A percentile compares a stretch with the other conserved stretches of the same genome.
These are phyloP conservation scores for Triplophysa bombifrons DNA, from an alignment of 2,797 vertebrate genomes.

Conservation along the genomic window DNA sequence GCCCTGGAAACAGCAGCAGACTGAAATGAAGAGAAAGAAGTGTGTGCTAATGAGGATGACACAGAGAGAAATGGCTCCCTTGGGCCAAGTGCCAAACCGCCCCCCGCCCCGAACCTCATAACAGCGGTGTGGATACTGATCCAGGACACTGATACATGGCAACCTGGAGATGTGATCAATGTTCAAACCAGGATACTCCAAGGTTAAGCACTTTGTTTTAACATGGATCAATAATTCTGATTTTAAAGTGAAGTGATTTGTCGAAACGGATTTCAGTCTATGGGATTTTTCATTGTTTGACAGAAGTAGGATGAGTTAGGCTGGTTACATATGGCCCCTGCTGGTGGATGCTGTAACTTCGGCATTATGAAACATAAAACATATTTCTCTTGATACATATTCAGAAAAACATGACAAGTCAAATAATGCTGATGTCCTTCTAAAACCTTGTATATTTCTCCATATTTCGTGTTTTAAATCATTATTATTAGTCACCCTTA, in stretches of 20 bases:
- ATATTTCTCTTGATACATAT: too few relatives aligned
- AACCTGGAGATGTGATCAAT: slow-evolving; percentile 16
- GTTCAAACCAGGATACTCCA: neutral
- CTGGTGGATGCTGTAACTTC: neutral
- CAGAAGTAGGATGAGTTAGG: neutral
- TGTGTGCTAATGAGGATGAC: slow-evolving; percentile 62
- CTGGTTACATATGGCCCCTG: neutral
- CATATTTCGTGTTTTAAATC: too few relatives aligned
- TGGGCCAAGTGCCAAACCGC: slow-evolving; percentile 33
- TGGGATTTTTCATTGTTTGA: neutral
- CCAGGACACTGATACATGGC: slow-evolving; percentile 26
- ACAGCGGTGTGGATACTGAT: slow-evolving; percentile 22
- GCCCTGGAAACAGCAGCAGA: slow-evolving; percentile 54
- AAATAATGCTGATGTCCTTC: too few relatives aligned
- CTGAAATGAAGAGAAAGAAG: slow-evolving; percentile 54
- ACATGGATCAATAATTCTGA: slow-evolving; percentile 5
- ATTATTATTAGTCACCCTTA: too few relatives aligned
- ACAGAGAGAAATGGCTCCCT: slow-evolving; percentile 51
- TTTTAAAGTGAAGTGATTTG: slow-evolving; percentile 6
- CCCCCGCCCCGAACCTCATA: slow-evolving; percentile 21
- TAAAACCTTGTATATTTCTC: too few relatives aligned
- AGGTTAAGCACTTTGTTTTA: neutral
- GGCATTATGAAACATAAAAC: too few relatives aligned
- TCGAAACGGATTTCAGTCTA: neutral
- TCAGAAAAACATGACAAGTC: too few relatives aligned